Base-by-base conservation (phyloP, 1,140 invertebrate genomes). In the Heliconius himera region DNA sequence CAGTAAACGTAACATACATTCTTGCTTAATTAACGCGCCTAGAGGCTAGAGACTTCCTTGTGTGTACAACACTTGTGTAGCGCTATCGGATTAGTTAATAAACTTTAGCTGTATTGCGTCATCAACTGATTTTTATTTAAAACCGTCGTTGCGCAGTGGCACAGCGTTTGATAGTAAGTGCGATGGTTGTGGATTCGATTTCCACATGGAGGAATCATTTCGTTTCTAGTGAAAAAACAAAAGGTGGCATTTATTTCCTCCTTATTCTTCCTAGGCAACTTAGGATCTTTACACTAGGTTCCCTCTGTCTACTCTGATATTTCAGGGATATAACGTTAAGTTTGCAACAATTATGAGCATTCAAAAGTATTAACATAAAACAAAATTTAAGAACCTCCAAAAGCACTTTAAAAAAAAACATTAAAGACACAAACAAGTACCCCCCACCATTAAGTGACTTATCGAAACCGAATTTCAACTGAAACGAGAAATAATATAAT, bases 11-110 rank as follows among this genome's bases (percentile, higher is more conserved):
- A 16, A 66, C 60, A 29, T 66, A 86, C 86, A 90, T 89, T 88
- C 87, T 88, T 88, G 86, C 85, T 87, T 93, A 93, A 92, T 93
- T 93, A 91, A 90, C 88, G 83, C 81, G 81, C 73, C 77, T 73
- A 76, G 60, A 29, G 60, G 60, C 60, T 6, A 29, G n/a, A 66
- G 22, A 66, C 60, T 66, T 66, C 60, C 60, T 66, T 66, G 60
- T 66, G 60, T 66, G n/a, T 66, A 66, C n/a, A 66, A 66, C 60
- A 66, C 60, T 66, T 66, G 60, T 66, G 13, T 66, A 49, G 72
- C n/a, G 38, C 49, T 49, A 73, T 26, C 72, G 26, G 72, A 46
- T 73, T 29, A 51, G 49, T 51, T 51, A 73, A 73, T 36, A 22
- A 26, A 73, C 29, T 73, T 49, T 29, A 29, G 72, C 18, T 73